Conservation (phyloP, 2,113 vertebrate species). For the Hypomesus transpacificus region DNA sequence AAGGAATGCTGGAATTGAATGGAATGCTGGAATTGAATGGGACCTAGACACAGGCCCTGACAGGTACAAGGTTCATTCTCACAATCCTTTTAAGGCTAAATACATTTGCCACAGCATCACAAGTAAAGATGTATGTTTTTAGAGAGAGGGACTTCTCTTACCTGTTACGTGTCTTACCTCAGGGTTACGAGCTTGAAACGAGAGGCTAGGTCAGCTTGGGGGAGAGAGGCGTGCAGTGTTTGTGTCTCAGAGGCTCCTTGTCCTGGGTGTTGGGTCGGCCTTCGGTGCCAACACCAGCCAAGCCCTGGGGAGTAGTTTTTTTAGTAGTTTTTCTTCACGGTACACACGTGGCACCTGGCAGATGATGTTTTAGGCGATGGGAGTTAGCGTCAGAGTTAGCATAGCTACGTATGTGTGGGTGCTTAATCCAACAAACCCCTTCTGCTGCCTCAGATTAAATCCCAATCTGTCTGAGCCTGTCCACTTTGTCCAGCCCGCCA, state of each 20-base stretch:
- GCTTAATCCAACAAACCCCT: not conserved
- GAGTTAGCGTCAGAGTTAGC: too few relatives aligned
- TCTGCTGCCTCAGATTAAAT: conserved; percentile 12
- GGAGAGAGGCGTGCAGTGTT: too few relatives aligned
- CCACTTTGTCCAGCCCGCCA: conserved; percentile 5
- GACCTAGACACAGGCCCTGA: too few relatives aligned
- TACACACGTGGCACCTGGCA: not conserved
- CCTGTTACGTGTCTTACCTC: not conserved
- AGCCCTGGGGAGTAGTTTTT: not conserved
- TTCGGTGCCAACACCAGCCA: too few relatives aligned
- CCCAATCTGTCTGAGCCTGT: not conserved
- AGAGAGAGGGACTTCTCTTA: not conserved
- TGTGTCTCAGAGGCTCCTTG: too few relatives aligned
- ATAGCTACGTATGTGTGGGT: not conserved
- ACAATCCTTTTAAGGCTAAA: too few relatives aligned
- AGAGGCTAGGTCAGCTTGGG: conserved; percentile 3
- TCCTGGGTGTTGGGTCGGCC: not conserved
- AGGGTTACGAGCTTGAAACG: not conserved
- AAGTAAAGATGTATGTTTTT: not conserved
- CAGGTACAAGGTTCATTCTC: too few relatives aligned
- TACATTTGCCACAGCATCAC: not conserved
- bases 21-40: too few relatives aligned
- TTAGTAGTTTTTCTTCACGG: not conserved
- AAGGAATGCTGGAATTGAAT: too few relatives aligned
- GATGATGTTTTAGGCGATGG: not conserved